Percentiles rank a stretch among this genome's conserved stretches.
Conservation (phyloP, 2,888 invertebrate species). For the Hirtodrosophila duncani region DNA sequence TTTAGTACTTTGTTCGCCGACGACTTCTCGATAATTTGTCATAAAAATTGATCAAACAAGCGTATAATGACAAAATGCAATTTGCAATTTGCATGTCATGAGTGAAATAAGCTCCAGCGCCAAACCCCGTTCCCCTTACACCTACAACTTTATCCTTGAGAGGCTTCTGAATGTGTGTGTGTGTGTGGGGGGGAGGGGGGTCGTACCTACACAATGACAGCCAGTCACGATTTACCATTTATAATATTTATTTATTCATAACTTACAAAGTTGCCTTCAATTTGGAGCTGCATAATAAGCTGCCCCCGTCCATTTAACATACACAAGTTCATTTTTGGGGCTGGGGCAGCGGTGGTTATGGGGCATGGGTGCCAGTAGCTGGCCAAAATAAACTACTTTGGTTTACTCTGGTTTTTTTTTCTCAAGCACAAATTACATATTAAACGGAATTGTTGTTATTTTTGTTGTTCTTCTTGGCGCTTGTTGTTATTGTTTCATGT, state of each 20-base stretch:
- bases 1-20: no score
- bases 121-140: conserved; percentile 1
- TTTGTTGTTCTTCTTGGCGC: background rate
- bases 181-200: conserved; percentile 5
- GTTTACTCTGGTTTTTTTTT: conserved; percentile 9
- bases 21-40: conserved; percentile 59
- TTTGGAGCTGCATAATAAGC: conserved; percentile 4
- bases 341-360: no score
- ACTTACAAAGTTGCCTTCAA: conserved; percentile 40
- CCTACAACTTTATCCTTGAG: conserved; percentile 49
- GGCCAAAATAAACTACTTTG: background rate
- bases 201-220: conserved; percentile 46
- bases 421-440: background rate
- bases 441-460: conserved; percentile 20
- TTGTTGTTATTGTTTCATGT: conserved; percentile 52
- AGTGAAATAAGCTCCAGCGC: conserved; percentile 6
- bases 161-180: conserved; percentile 28
- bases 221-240: conserved; percentile 69
- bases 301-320: conserved; percentile 2
- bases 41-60: conserved; percentile 74
- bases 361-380: no score
- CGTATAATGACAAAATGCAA: conserved; percentile 60
- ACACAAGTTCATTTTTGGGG: no score
- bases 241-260: conserved; percentile 73
- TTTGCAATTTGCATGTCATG: conserved; percentile 72